phyloP scores from a whole-genome alignment of 1,140 invertebrate species.

The Cyrtorhinus lividipennis region DNA sequence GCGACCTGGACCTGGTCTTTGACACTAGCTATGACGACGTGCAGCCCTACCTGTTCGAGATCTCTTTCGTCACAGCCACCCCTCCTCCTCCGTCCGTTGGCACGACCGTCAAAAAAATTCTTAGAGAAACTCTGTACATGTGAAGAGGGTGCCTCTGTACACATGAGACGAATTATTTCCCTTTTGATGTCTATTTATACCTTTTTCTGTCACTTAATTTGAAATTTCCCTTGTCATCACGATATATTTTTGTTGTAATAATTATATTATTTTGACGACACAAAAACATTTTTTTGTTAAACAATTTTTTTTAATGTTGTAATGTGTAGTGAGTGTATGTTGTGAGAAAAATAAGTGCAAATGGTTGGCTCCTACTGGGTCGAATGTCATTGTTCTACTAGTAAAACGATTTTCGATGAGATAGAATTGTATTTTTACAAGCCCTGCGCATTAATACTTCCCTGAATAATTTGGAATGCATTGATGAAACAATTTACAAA shows the following conservation, averaged over 20 bases:
- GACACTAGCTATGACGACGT: neutral
- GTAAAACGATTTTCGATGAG: too few species aligned
- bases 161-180: neutral
- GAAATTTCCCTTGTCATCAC: neutral
- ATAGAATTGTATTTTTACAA: too few species aligned
- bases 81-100: neutral
- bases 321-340: too few species aligned
- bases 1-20: neutral
- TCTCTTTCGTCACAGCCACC: neutral
- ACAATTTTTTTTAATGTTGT: too few species aligned
- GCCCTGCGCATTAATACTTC: too few species aligned
- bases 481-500: too few species aligned
- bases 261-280: neutral
- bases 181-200: neutral
- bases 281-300: neutral
- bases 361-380: too few species aligned
- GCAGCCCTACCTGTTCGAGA: neutral
- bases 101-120: neutral
- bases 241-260: too few species aligned
- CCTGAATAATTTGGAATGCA: too few species aligned
- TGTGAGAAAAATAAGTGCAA: too few species aligned
- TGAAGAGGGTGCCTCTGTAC: too few species aligned
- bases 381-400: too few species aligned
- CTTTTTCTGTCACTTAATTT: neutral
- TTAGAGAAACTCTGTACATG: neutral